These are phyloP conservation scores for Cynopterus sphinx DNA, from an alignment of 2,797 vertebrate species.

Conservation along the genomic window DNA sequence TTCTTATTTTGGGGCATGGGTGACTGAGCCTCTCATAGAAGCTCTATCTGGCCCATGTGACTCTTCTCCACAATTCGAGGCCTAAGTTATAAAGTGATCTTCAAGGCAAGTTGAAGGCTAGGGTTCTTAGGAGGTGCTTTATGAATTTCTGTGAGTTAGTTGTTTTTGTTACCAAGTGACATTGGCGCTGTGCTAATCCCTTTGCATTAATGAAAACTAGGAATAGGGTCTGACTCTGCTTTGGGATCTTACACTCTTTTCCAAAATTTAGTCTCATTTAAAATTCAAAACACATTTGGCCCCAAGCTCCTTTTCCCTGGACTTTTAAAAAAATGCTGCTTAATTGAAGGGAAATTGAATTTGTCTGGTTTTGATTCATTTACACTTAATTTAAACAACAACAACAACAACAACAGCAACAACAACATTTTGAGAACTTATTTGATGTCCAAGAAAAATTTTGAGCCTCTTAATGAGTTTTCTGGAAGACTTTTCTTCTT, in stretches of 20 bases:
- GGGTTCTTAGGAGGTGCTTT: background rate
- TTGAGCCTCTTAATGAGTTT: slow-evolving; percentile 71
- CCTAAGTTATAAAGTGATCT: background rate
- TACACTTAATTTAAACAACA: slow-evolving; percentile 65
- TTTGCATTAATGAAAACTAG: slow-evolving; percentile 41
- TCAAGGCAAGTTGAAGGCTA: background rate
- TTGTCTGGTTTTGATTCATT: slow-evolving; percentile 79
- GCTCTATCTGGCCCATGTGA: background rate
- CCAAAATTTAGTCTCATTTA: slow-evolving; percentile 61
- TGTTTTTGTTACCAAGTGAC: background rate
- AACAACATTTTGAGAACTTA: slow-evolving; percentile 67
- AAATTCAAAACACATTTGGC: slow-evolving; percentile 69
- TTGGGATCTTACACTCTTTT: slow-evolving; percentile 42
- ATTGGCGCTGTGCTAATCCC: background rate
- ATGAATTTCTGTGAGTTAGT: background rate
- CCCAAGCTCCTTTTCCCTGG: slow-evolving; percentile 55
- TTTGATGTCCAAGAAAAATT: slow-evolving; percentile 76
- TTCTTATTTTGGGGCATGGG: background rate
- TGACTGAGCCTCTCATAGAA: background rate
- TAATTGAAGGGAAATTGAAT: slow-evolving; percentile 78
- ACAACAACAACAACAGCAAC: slow-evolving; percentile 36
- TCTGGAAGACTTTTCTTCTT: slow-evolving; percentile 61
- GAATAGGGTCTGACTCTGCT: slow-evolving; percentile 30
- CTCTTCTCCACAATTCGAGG: background rate
- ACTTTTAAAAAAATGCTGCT: slow-evolving; percentile 60